Evolutionary conservation across 2,888 invertebrate species (phyloP).

Genomic region (Vesta saturnalis): DNA sequence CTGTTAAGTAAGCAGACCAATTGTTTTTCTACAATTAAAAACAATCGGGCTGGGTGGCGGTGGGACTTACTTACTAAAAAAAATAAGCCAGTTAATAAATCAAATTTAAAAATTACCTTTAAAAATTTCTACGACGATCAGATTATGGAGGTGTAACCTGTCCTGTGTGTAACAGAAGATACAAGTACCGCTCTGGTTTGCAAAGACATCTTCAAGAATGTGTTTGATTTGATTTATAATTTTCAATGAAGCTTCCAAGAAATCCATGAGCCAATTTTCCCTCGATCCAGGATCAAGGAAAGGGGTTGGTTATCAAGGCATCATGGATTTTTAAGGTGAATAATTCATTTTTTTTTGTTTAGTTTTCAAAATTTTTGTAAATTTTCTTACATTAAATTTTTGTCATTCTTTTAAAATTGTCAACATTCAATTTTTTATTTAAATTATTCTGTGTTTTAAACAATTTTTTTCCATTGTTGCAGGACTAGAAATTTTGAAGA

Average conservation of each 20-base stretch:
- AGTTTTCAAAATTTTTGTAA: not conserved
- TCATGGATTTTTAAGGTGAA: too few relatives aligned
- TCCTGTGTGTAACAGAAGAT: conserved; percentile 59
- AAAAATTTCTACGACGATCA: conserved; percentile 9
- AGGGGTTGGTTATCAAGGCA: too few relatives aligned
- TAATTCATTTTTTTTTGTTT: too few relatives aligned
- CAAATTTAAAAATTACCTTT: not conserved
- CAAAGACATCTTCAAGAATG: conserved; percentile 59
- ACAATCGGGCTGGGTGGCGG: conserved; percentile 57
- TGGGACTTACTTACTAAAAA: conserved; percentile 44
- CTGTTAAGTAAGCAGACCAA: conserved; percentile 53
- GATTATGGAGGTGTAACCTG: conserved; percentile 49
- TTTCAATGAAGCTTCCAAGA: too few relatives aligned
- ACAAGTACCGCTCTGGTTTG: conserved; percentile 60
- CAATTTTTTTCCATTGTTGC: conserved; percentile 25
- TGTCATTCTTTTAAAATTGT: too few relatives aligned
- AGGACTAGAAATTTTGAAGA: conserved; percentile 11
- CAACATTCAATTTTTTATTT: not conserved
- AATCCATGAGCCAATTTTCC: too few relatives aligned
- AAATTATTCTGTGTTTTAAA: conserved; percentile 33
- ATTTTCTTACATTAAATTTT: too few relatives aligned
- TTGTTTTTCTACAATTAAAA: conserved; percentile 45
- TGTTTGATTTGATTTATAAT: conserved; percentile 44
- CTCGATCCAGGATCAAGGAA: too few relatives aligned
- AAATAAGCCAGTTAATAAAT: too few relatives aligned